phyloP scores from a whole-genome alignment of 1,140 invertebrate genomes.

The Hypothenemus hampei region DNA sequence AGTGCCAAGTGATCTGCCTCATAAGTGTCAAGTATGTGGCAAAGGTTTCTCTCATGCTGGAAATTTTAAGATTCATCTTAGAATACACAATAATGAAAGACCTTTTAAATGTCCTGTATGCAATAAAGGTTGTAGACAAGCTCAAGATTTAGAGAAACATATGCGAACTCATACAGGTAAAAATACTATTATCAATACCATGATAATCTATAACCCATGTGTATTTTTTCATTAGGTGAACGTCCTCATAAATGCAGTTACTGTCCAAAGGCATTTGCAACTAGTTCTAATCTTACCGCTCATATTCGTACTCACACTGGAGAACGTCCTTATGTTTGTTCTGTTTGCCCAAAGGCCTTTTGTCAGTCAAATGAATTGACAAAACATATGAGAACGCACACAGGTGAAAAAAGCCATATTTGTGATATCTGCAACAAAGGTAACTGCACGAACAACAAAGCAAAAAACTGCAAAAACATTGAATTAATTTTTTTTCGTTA shows the following conservation, averaged over 20 bases:
- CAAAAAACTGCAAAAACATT: not conserved
- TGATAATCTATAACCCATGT: not conserved
- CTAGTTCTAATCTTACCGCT: constrained; percentile 52
- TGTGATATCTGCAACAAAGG: constrained; percentile 48
- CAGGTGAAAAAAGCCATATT: constrained; percentile 48
- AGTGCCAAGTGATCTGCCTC: constrained; percentile 55
- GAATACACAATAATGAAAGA: constrained; percentile 56
- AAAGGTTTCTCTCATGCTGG: constrained; percentile 64
- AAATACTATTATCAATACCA: not conserved
- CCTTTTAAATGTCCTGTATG: constrained; percentile 59
- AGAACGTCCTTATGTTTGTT: constrained; percentile 46
- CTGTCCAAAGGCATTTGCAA: constrained; percentile 53
- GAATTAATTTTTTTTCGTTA: not conserved
- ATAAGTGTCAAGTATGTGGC: constrained; percentile 64
- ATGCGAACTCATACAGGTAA: constrained; percentile 53
- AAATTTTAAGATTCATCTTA: constrained; percentile 57
- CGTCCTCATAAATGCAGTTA: constrained; percentile 53
- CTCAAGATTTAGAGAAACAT: constrained; percentile 55
- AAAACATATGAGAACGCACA: constrained; percentile 47
- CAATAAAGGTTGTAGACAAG: constrained; percentile 53
- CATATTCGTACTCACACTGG: constrained; percentile 52
- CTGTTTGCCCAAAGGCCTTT: constrained; percentile 48
- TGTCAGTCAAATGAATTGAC: constrained; percentile 47
- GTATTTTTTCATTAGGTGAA: constrained; percentile 34
- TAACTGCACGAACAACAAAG: constrained; percentile 16